Evolutionary conservation across 2,888 invertebrate species (phyloP).

Genomic region (Plagodis dolabraria): DNA sequence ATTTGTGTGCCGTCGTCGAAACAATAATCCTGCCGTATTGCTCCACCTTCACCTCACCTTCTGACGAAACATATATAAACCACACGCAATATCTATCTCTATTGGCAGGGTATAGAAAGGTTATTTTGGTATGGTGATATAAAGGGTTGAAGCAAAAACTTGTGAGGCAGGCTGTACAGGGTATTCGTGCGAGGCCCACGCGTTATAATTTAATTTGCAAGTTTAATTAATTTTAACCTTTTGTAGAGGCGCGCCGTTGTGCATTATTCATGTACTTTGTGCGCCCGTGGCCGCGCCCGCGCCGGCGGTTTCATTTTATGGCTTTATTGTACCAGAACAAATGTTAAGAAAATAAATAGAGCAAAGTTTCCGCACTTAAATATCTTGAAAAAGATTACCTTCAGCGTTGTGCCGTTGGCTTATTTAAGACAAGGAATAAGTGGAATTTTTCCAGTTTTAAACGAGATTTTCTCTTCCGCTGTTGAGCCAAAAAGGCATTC

Average conservation of each 20-base stretch:
- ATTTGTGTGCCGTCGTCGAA: constrained; percentile 37
- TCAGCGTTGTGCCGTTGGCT: constrained; percentile 1
- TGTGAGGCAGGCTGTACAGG: constrained; percentile 22
- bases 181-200: constrained; percentile 37
- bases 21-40: constrained; percentile 35
- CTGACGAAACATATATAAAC: constrained; percentile 2
- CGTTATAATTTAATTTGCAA: constrained; percentile 65
- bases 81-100: constrained; percentile 4
- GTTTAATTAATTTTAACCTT: constrained; percentile 71
- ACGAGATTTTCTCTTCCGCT: constrained; percentile 11
- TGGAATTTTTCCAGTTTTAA: constrained; percentile 10
- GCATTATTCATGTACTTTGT: constrained; percentile 45
- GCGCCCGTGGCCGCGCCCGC: constrained; percentile 13
- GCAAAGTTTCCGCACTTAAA: constrained; percentile 3
- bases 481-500: constrained; percentile 7
- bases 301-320: constrained; percentile 14
- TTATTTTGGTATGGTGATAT: constrained; percentile 1
- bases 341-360: constrained; percentile 17
- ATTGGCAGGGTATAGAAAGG: background rate
- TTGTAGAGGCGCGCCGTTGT: constrained; percentile 44
- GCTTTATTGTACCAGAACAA: constrained; percentile 22
- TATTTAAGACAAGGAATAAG: constrained; percentile 11
- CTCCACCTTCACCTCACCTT: constrained; percentile 5
- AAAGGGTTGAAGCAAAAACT: constrained; percentile 11
- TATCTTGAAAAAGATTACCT: constrained; percentile 4